A percentile compares a stretch with the other conserved stretches of the same genome.
phyloP scores from a whole-genome alignment of 1,140 invertebrate species.

The Nilaparvata lugens region DNA sequence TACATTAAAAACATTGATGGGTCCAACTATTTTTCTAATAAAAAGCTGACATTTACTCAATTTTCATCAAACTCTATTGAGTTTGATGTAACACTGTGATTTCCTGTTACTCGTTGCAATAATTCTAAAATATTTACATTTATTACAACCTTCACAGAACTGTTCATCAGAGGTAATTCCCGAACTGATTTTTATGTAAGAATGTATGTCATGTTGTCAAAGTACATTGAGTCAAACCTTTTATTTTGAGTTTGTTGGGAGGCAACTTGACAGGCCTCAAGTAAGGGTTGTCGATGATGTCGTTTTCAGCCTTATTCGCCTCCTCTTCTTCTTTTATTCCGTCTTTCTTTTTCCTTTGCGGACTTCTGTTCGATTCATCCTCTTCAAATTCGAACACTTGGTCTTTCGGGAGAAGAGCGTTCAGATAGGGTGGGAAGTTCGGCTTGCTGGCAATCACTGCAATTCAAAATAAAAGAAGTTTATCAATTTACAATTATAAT shows the following conservation, averaged over 20 bases:
- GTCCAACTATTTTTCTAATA: no score
- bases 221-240: conserved; percentile 1
- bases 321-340: conserved; percentile 38
- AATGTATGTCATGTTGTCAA: no score
- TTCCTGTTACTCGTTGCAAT: no score
- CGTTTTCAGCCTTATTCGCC: conserved; percentile 41
- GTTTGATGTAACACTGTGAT: no score
- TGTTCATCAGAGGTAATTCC: no score
- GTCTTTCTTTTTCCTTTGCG: conserved; percentile 38
- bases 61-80: no score
- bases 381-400: conserved; percentile 91
- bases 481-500: no score
- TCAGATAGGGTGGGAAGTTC: conserved; percentile 69
- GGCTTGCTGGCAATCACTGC: conserved; percentile 83
- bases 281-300: conserved; percentile 79
- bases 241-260: conserved; percentile 26
- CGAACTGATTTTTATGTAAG: no score
- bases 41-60: no score
- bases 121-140: no score
- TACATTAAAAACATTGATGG: no score
- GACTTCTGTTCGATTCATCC: conserved; percentile 51
- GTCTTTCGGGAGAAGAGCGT: conserved; percentile 82
- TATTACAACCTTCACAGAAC: no score
- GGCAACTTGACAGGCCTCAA: conserved; percentile 59
- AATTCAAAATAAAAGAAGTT: conserved; percentile 31